Evolutionary conservation across 2,888 invertebrate genomes (phyloP).

Genomic region (Entomobrya proxima): DNA sequence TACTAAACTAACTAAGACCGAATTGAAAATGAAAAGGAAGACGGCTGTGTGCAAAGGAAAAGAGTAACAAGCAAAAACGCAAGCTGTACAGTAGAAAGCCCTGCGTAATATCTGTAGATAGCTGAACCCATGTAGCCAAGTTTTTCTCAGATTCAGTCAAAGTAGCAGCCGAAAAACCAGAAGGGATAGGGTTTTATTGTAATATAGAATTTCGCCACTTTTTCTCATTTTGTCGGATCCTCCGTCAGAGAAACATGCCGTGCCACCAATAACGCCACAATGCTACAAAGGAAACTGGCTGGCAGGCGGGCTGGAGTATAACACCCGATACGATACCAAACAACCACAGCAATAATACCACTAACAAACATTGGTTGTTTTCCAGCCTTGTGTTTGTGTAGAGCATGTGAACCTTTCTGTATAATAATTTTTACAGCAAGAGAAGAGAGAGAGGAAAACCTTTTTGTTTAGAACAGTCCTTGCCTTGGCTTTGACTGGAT

Average conservation of each 20-base stretch:
- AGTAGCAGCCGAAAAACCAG: neutral
- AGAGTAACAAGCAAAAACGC: neutral
- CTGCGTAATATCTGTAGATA: neutral
- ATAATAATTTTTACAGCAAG: neutral
- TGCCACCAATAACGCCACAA: neutral
- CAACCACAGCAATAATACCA: constrained; percentile 47
- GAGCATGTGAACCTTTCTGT: neutral
- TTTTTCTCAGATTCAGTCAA: too few species aligned
- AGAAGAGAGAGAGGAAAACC: neutral
- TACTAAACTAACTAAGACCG: neutral
- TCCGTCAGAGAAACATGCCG: constrained; percentile 9
- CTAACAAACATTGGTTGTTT: constrained; percentile 34
- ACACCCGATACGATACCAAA: constrained; percentile 12
- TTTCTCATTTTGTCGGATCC: constrained; percentile 15
- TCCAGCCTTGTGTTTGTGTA: neutral
- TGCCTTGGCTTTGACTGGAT: neutral
- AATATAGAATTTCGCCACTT: constrained; percentile 22
- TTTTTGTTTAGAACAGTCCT: neutral
- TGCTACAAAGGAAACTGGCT: neutral
- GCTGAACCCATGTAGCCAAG: neutral
- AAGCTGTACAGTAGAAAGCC: too few species aligned
- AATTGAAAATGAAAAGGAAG: constrained; percentile 46
- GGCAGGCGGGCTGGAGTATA: neutral
- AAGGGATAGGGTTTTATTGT: neutral
- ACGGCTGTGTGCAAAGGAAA: neutral